Percentiles rank a stretch among this genome's conserved stretches.
phyloP scores from a whole-genome alignment of 2,797 vertebrate genomes.

The Macropodus opercularis region DNA sequence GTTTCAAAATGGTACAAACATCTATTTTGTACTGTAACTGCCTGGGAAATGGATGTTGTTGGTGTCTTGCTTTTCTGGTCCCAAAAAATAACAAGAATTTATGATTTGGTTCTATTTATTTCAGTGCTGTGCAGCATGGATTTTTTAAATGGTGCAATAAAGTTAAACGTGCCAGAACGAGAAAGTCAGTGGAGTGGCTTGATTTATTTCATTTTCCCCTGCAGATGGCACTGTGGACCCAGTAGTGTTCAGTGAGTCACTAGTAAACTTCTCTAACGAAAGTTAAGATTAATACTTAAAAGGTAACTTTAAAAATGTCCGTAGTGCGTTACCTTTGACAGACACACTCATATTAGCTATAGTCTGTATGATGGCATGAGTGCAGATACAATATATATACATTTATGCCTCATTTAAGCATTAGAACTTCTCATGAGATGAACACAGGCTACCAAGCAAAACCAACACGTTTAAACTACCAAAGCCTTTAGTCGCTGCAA shows the following conservation, averaged over 20 bases:
- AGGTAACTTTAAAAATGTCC: not conserved
- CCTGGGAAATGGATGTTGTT: constrained; percentile 36
- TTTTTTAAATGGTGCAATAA: constrained; percentile 53
- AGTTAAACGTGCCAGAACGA: constrained; percentile 39
- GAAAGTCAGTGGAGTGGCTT: not conserved
- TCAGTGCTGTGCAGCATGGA: constrained; percentile 60
- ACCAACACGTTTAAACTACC: not conserved
- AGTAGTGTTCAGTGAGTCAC: not conserved
- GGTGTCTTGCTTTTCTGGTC: constrained; percentile 28
- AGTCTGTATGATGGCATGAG: not conserved
- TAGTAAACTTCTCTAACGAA: not conserved
- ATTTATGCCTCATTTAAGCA: too few relatives aligned
- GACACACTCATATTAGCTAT: not conserved
- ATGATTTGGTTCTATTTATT: constrained; percentile 37
- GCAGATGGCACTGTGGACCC: constrained; percentile 54
- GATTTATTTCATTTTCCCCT: constrained; percentile 16
- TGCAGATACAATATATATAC: not conserved
- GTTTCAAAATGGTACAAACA: constrained; percentile 32
- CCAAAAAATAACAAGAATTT: not conserved
- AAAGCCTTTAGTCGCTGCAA: not conserved
- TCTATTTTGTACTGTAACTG: constrained; percentile 42
- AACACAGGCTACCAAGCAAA: not conserved
- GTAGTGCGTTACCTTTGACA: not conserved
- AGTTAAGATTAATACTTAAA: not conserved
- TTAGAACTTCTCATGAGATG: too few relatives aligned